These are phyloP conservation scores for Pelusios castaneus DNA, from an alignment of 2,113 vertebrate genomes.

Conservation along the genomic window DNA sequence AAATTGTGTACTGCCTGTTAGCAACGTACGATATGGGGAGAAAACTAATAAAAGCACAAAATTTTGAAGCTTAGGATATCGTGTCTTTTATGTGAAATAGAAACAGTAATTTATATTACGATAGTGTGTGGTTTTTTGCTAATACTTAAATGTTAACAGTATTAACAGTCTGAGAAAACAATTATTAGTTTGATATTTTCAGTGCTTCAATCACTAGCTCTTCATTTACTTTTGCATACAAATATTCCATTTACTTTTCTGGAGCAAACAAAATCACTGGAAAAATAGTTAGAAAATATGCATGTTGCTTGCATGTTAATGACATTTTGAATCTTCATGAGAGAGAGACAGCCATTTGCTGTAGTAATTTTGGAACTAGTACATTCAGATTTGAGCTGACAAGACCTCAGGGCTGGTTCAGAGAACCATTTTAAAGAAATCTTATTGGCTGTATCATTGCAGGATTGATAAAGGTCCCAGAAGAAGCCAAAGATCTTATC, in stretches of 20 bases:
- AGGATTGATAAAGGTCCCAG: not conserved
- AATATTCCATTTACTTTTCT: not conserved
- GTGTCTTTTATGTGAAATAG: not conserved
- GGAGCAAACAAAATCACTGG: not conserved
- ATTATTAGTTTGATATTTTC: not conserved
- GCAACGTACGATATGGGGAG: not conserved
- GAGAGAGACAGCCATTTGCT: not conserved
- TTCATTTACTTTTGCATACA: slow-evolving; percentile 10
- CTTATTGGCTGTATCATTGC: not conserved
- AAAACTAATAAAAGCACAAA: not conserved
- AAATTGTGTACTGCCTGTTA: not conserved
- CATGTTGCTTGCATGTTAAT: accelerated
- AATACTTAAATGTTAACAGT: not conserved
- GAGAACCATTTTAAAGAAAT: not conserved
- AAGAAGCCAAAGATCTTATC: not conserved
- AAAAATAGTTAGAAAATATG: not conserved
- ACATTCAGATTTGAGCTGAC: not conserved
- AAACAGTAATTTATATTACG: not conserved
- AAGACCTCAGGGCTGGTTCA: not conserved
- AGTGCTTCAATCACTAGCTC: not conserved
- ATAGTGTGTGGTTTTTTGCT: not conserved
- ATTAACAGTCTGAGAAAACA: not conserved
- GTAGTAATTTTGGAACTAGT: not conserved
- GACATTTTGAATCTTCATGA: not conserved
- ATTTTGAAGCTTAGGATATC: not conserved